phyloP scores from a whole-genome alignment of 2,113 vertebrate species.

The Podilymbus podiceps region DNA sequence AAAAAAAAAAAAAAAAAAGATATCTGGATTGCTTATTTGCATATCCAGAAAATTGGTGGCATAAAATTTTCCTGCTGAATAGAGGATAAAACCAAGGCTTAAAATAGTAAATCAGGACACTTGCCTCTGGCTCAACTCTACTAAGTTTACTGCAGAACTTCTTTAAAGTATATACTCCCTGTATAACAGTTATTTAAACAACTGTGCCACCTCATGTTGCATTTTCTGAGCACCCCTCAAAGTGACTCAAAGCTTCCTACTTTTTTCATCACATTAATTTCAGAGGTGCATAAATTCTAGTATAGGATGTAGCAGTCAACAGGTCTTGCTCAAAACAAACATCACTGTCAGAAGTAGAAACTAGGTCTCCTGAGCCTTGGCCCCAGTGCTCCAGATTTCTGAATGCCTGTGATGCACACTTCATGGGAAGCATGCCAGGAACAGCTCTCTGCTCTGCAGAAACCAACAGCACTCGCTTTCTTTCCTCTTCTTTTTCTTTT shows the following conservation, averaged over 20 bases:
- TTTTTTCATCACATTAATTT: background rate
- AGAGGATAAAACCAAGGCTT: background rate
- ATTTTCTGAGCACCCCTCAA: background rate
- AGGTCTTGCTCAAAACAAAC: background rate
- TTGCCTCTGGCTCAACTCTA: background rate
- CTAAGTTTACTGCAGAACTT: background rate
- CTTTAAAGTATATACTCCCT: background rate
- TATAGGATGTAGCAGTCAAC: background rate
- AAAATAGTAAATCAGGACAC: background rate
- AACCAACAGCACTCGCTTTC: background rate
- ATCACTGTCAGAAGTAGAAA: background rate
- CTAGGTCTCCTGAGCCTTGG: background rate
- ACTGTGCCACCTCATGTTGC: background rate
- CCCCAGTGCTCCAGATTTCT: background rate
- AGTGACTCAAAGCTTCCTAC: background rate
- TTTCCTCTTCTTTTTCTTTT: rapidly evolving
- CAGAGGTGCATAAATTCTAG: background rate
- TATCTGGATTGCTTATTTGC: background rate
- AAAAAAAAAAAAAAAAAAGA: background rate
- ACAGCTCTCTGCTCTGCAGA: background rate
- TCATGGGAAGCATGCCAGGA: background rate
- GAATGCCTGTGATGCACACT: background rate
- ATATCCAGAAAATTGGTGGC: background rate
- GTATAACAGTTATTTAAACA: background rate
- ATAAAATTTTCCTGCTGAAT: background rate